Conservation (phyloP, 2,888 invertebrate genomes). For the Dasysyrphus tricinctus region DNA sequence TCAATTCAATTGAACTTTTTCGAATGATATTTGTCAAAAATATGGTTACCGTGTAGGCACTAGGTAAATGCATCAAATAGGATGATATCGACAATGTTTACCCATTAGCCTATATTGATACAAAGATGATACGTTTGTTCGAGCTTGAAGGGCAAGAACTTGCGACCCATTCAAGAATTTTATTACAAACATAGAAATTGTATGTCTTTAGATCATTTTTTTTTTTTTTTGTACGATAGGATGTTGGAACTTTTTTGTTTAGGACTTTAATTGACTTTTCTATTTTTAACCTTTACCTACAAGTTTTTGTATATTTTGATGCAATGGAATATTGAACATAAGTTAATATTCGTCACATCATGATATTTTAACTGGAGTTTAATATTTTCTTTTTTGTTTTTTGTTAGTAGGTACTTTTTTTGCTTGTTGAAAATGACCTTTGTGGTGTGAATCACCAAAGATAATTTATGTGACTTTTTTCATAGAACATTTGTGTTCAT, state of each 20-base stretch:
- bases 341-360: neutral
- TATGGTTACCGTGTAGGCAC: too few species aligned
- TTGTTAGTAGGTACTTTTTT: neutral
- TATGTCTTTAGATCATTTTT: neutral
- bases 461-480: slow-evolving; percentile 19
- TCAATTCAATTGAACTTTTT: too few species aligned
- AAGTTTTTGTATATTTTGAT: neutral
- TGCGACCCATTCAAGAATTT: neutral
- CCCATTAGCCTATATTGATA: too few species aligned
- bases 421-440: neutral
- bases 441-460: slow-evolving; percentile 16
- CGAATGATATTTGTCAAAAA: too few species aligned
- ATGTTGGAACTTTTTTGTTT: neutral
- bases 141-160: neutral
- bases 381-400: neutral
- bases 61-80: too few species aligned
- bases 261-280: neutral
- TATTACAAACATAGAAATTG: neutral
- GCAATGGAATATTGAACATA: neutral
- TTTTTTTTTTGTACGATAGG: neutral
- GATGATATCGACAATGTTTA: too few species aligned
- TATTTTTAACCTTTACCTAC: neutral
- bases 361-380: neutral
- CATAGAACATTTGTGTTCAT: neutral
- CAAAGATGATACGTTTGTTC: too few species aligned